Percentiles rank a stretch among this genome's conserved stretches.
These are phyloP conservation scores for Idris sp. DNA, from an alignment of 1,140 invertebrate genomes.

Conservation along the genomic window DNA sequence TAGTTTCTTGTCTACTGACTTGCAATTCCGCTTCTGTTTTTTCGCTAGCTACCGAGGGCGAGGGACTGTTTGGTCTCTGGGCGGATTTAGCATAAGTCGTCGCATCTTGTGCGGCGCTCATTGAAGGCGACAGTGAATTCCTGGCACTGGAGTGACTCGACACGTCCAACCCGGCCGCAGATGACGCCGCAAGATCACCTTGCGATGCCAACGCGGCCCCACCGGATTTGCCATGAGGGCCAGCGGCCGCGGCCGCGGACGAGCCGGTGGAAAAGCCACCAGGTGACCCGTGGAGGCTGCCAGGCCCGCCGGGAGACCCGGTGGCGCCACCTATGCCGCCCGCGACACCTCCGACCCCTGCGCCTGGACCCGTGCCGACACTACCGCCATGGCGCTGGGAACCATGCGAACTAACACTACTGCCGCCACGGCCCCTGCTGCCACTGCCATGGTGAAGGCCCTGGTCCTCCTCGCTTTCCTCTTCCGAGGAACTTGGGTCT, in stretches of 20 bases:
- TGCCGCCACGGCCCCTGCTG: conserved; percentile 66
- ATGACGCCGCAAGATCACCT: conserved; percentile 46
- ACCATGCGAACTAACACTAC: conserved; percentile 75
- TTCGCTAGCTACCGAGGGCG: conserved; percentile 88
- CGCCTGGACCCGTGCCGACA: conserved; percentile 62
- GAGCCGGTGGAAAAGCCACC: conserved; percentile 59
- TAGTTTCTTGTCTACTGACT: too few relatives aligned
- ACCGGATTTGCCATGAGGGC: conserved; percentile 71
- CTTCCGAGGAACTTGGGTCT: conserved; percentile 92
- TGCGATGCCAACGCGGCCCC: conserved; percentile 62
- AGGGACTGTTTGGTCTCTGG: conserved; percentile 88
- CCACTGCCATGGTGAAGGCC: conserved; percentile 77
- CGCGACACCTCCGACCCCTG: conserved; percentile 59
- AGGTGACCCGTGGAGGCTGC: conserved; percentile 75
- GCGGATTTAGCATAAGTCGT: conserved; percentile 83
- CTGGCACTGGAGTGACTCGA: conserved; percentile 80
- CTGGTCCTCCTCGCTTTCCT: conserved; percentile 91
- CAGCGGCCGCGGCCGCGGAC: conserved; percentile 71
- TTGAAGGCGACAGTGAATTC: conserved; percentile 82
- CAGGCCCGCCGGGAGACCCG: conserved; percentile 77
- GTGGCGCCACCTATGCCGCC: conserved; percentile 64
- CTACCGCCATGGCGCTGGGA: conserved; percentile 70
- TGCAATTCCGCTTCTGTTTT: conserved; percentile 84
- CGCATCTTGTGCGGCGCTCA: conserved; percentile 82
- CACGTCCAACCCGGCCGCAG: conserved; percentile 74